Conservation (phyloP, 2,888 invertebrate genomes). For the Microplitis deprimator region DNA sequence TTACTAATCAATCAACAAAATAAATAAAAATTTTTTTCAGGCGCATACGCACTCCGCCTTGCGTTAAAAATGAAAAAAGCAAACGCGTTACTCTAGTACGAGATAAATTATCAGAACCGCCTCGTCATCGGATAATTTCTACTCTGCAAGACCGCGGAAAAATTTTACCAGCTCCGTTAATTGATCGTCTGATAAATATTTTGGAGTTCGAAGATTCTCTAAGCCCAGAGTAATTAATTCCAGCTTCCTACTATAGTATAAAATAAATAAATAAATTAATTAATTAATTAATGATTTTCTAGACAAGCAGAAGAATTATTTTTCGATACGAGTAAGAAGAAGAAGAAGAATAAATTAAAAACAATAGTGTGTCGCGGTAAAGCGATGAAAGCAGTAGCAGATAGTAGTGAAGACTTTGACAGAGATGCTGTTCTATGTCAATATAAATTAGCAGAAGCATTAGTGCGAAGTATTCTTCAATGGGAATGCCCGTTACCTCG, state of each 20-base stretch:
- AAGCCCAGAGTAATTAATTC: conserved; percentile 63
- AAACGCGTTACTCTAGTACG: conserved; percentile 55
- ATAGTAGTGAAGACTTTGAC: conserved; percentile 45
- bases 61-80: conserved; percentile 46
- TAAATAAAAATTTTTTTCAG: conserved; percentile 40
- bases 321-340: conserved; percentile 42
- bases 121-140: conserved; percentile 55
- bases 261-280: background rate
- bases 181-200: conserved; percentile 60
- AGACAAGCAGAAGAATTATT: conserved; percentile 61
- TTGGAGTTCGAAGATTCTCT: conserved; percentile 61
- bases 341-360: conserved; percentile 31
- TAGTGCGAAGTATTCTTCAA: conserved; percentile 61
- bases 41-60: conserved; percentile 56
- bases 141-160: conserved; percentile 57
- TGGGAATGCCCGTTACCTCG: conserved; percentile 57
- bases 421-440: conserved; percentile 60
- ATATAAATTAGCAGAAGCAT: conserved; percentile 63
- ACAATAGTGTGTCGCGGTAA: background rate
- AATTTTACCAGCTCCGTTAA: conserved; percentile 55
- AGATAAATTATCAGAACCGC: conserved; percentile 61
- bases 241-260: conserved; percentile 10
- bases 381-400: background rate
- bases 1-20: too few species aligned
- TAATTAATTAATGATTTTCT: background rate